Base-by-base conservation (phyloP, 2,113 vertebrate species). In the Vulpes ferrilata region DNA sequence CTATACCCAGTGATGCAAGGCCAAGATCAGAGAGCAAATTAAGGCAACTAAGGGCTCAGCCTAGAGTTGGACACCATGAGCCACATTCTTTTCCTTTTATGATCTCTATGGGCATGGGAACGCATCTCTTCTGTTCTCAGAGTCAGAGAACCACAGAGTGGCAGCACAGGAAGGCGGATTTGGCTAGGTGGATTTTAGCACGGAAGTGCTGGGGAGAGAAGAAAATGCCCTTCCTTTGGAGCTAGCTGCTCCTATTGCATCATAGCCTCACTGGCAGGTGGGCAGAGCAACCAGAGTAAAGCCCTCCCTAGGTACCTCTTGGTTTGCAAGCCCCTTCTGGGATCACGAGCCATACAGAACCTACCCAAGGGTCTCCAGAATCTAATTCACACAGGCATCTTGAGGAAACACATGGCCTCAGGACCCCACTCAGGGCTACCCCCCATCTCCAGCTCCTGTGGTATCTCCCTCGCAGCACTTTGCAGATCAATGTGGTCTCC, bases 91-190 rank as follows among this genome's bases (percentile, higher is more conserved):
- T 3, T 3, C 0, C 35, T 65, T 97, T 93, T 89, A 67, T 86
- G 92, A 79, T 91, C 22, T 1, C 4, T 38, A 48, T 25, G 0
- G 62, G 8, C 10, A 3, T 55, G 8, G 35, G 23, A 80, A 32
- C 0, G 22, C 7, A 69, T 59, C 67, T 59, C 78, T 85, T 97
- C 27, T 96, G 95, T 93, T 69, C 73, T 76, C 51, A 59, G 64
- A 88, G 17, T 51, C 78, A 48, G 94, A 87, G 60, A 71, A 17
- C 32, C 87, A 48, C 11, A 57, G 60, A 93, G 84, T 0, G 2
- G 22, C 60, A 79, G 35, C 0, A 73, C 89, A 94, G 59, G 12
- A 64, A 0, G 0, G 16, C 38, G 55, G 22, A 0, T 0, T 0
- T 1, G 35, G 90, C 67, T 93, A 38, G 19, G 65, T 43, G 7